Conservation (phyloP, 2,888 invertebrate genomes). For the Kryphioiulus occultus region DNA sequence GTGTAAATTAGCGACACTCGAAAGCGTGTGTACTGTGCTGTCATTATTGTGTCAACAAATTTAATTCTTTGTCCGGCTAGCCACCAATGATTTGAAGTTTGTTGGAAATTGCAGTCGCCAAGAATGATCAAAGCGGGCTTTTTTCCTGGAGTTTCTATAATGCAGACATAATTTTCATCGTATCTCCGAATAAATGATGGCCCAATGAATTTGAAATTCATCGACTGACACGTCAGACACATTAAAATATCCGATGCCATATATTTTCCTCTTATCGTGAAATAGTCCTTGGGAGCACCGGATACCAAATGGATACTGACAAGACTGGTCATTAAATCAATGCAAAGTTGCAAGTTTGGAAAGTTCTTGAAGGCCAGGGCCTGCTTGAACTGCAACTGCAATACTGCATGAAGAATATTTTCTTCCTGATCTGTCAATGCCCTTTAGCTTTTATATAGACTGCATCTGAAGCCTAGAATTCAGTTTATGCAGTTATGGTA, state of each 20-base stretch:
- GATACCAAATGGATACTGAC: too few relatives aligned
- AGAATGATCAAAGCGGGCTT: neutral
- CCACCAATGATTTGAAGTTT: neutral
- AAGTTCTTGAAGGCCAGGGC: too few relatives aligned
- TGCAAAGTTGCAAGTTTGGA: too few relatives aligned
- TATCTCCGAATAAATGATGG: neutral
- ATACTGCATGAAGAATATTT: too few relatives aligned
- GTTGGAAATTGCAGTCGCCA: neutral
- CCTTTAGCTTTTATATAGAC: too few relatives aligned
- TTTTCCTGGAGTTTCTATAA: neutral
- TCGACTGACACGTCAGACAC: slow-evolving; percentile 14
- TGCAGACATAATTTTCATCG: neutral
- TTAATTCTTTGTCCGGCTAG: neutral
- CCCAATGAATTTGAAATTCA: neutral
- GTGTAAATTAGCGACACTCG: neutral
- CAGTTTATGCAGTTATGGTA: too few relatives aligned
- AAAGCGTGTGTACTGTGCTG: too few relatives aligned
- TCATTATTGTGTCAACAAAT: neutral
- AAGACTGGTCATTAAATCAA: too few relatives aligned
- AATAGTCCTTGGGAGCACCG: too few relatives aligned
- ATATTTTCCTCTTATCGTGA: neutral
- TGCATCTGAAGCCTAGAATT: too few relatives aligned
- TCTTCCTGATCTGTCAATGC: too few relatives aligned
- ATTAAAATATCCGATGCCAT: neutral
- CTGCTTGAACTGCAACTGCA: too few relatives aligned